A percentile compares a stretch with the other conserved stretches of the same genome.
phyloP scores from a whole-genome alignment of 2,888 invertebrate species.

The Drosophila anceps region DNA sequence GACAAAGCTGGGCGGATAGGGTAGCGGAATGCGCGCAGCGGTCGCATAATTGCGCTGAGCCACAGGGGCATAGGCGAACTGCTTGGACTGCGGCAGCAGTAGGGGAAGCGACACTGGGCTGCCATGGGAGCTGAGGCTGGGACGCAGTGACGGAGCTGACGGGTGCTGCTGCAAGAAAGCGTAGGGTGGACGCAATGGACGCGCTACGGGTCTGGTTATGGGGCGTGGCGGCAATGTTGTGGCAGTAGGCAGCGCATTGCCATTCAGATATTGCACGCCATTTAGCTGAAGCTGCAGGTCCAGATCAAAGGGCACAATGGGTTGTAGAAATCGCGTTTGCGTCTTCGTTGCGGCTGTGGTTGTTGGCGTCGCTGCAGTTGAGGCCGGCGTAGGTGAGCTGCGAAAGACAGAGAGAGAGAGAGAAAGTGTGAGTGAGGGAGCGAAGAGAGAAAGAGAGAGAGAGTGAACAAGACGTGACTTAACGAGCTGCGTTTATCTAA shows the following conservation, averaged over 20 bases:
- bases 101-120: conserved; percentile 24
- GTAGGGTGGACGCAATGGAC: conserved; percentile 51
- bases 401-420: background rate
- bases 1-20: conserved; percentile 83
- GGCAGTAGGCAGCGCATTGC: conserved; percentile 46
- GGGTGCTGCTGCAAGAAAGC: conserved; percentile 30
- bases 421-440: background rate
- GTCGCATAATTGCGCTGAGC: conserved; percentile 65
- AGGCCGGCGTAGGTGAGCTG: conserved; percentile 48
- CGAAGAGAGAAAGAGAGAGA: background rate
- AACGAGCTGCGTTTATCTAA: conserved; percentile 59
- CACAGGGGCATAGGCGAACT: conserved; percentile 78
- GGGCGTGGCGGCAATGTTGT: conserved; percentile 36
- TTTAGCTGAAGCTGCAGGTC: conserved; percentile 57
- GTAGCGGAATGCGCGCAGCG: conserved; percentile 63
- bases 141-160: conserved; percentile 5
- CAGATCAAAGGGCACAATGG: conserved; percentile 75
- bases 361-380: conserved; percentile 44
- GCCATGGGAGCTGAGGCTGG: conserved; percentile 18
- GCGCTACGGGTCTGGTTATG: conserved; percentile 25
- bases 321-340: conserved; percentile 53
- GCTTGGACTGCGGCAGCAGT: conserved; percentile 77
- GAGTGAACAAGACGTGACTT: conserved; percentile 31
- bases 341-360: conserved; percentile 46
- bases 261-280: conserved; percentile 61